Evolutionary conservation across 2,113 vertebrate species (phyloP).

Genomic region (Eleginops maclovinus): DNA sequence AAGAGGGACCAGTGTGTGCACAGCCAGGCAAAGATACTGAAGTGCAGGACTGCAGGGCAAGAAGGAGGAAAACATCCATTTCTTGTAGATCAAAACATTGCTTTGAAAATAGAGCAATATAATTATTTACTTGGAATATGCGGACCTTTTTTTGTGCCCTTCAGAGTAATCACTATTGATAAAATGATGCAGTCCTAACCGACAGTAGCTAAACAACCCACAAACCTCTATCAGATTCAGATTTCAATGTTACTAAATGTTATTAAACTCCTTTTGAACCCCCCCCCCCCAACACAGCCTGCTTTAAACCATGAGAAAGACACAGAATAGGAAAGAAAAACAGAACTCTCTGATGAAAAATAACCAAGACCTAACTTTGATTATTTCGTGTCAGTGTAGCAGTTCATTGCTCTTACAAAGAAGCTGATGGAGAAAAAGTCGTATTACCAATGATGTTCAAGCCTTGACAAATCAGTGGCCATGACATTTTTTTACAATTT

Average conservation of each 20-base stretch:
- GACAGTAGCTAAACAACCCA: neutral
- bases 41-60: too few relatives aligned
- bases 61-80: too few relatives aligned
- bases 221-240: neutral
- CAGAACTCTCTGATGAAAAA: neutral
- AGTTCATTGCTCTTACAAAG: too few relatives aligned
- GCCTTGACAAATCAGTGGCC: conserved; percentile 44
- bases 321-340: neutral
- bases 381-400: neutral
- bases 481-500: conserved; percentile 40
- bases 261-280: neutral
- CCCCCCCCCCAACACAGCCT: neutral
- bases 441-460: neutral
- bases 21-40: too few relatives aligned
- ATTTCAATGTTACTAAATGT: neutral
- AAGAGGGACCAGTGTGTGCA: too few relatives aligned
- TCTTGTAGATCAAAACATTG: too few relatives aligned
- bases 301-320: neutral
- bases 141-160: too few relatives aligned
- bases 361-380: neutral
- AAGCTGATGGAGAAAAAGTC: neutral
- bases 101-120: too few relatives aligned
- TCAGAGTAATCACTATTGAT: neutral
- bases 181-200: neutral
- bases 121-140: too few relatives aligned